Conservation (phyloP, 2,113 vertebrate species). For the Psephotus haematonotus region DNA sequence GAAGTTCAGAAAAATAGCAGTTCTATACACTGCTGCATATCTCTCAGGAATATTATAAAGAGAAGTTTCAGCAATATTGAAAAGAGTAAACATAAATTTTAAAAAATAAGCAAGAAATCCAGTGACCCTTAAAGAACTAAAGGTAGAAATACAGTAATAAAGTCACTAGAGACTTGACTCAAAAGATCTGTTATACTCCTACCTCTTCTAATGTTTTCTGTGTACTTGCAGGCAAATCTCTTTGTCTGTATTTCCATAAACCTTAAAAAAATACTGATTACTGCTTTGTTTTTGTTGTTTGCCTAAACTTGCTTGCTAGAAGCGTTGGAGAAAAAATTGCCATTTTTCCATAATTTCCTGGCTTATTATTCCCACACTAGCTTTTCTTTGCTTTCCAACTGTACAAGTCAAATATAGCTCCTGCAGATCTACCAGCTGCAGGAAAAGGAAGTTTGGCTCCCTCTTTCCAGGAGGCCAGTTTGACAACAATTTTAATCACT, state of each 20-base stretch:
- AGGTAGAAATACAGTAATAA: constrained; percentile 35
- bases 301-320: background rate
- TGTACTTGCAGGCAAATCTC: background rate
- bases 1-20: background rate
- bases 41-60: background rate
- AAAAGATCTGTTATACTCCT: background rate
- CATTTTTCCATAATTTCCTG: background rate
- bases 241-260: background rate
- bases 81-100: background rate
- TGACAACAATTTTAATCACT: constrained; percentile 60
- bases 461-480: constrained; percentile 49
- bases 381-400: background rate
- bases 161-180: constrained; percentile 22
- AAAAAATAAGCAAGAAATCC: constrained; percentile 29
- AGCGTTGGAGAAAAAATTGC: background rate
- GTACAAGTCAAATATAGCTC: constrained; percentile 1
- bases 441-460: background rate
- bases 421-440: constrained; percentile 4
- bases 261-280: constrained; percentile 21
- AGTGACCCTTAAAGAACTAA: constrained; percentile 29
- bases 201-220: background rate
- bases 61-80: constrained; percentile 1
- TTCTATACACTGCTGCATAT: background rate
- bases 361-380: background rate
- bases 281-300: constrained; percentile 18